These are phyloP conservation scores for Drosophila parvula DNA, from an alignment of 1,140 invertebrate species.

Conservation along the genomic window DNA sequence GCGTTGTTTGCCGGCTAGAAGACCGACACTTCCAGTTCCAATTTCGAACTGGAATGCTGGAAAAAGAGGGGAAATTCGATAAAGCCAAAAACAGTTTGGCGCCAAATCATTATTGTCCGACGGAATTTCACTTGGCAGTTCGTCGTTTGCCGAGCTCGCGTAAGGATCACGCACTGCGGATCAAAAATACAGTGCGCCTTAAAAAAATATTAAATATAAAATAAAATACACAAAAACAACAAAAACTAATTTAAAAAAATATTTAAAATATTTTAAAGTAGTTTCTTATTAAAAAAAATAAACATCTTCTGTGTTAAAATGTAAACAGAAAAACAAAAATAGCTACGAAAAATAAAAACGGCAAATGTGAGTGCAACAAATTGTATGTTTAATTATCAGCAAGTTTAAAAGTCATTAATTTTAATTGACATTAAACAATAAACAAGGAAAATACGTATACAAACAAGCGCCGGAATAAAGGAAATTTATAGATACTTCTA, in stretches of 20 bases:
- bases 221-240: not conserved
- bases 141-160: conserved; percentile 53
- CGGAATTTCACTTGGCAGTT: conserved; percentile 39
- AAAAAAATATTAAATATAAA: not conserved
- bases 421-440: conserved; percentile 8
- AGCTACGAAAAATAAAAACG: not conserved
- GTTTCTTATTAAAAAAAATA: not conserved
- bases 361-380: conserved; percentile 26
- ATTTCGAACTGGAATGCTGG: conserved; percentile 56
- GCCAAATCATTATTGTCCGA: conserved; percentile 41
- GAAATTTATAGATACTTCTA: not conserved
- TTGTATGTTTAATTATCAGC: conserved; percentile 9
- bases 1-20: conserved; percentile 62
- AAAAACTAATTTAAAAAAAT: not conserved
- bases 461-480: not conserved
- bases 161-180: conserved; percentile 51
- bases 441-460: not conserved
- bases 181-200: not conserved
- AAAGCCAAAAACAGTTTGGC: conserved; percentile 48
- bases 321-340: conserved; percentile 6
- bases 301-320: not conserved
- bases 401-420: conserved; percentile 19
- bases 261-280: too few relatives aligned
- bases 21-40: conserved; percentile 48
- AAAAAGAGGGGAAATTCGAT: conserved; percentile 64